Base-by-base conservation (phyloP, 1,140 invertebrate genomes). In the Dermatophagoides farinae region DNA sequence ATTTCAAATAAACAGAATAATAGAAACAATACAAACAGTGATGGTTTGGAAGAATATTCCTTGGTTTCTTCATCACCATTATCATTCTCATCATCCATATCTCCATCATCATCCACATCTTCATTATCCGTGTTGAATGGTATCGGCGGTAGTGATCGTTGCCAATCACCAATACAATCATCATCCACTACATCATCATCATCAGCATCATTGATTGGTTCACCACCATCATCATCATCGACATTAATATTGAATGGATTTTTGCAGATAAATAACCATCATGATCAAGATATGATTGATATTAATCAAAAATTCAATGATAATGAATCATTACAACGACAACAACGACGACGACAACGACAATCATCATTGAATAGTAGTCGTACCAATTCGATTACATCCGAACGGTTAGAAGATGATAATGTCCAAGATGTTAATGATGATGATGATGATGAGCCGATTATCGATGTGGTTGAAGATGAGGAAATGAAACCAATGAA, bases 401-500 rank as follows among this genome's bases (percentile, higher is more conserved):
- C 47, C 20, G 18, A 49, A 49, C 14, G 46, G 22, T 20, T 14
- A 14, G 12, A 50, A 10, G 5, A 14, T 14, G 22, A 50, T 50
- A 25, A 20, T 25, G 23, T 8, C 12, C 4, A 55, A 1, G 53
- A 55, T 18, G 23, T 8, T 23, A 16, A 55, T 14, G 53, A 55
- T 18, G 53, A 55, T 20, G 53, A 55, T 23, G 25, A 23, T 44
- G 10, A 14, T 6, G 53, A 55, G 2, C 14, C 14, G 14, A n/a
- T 55, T 14, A 55, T 55, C 53, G 53, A 55, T 25, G 53, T 55
- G 1, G 53, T 55, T 23, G 53, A 55, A 8, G 6, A 50, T 4
- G 53, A 55, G 1, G 58, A 60, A 12, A 8, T 4, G 8, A 47
- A 60, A 37, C 58, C 58, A 44, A 60, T 60, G 1, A 60, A 60